Evolutionary conservation across 2,797 vertebrate genomes (phyloP).

Genomic region (Sebastolobus altivelis): DNA sequence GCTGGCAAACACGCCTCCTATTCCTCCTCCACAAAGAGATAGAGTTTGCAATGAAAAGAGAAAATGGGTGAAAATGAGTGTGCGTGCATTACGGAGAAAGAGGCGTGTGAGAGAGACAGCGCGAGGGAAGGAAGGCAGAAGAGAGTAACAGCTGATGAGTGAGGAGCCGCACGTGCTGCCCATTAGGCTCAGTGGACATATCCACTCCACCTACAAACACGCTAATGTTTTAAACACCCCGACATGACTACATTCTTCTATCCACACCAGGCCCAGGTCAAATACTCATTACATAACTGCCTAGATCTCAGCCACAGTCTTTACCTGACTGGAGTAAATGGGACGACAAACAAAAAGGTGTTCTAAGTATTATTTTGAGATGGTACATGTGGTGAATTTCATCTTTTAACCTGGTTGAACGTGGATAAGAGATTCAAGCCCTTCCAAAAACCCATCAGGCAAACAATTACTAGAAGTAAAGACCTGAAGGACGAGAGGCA

Average conservation of each 20-base stretch:
- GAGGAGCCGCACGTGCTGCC: slow-evolving; percentile 70
- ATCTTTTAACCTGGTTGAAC: background rate
- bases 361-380: background rate
- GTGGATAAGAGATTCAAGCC: background rate
- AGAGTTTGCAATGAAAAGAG: slow-evolving; percentile 64
- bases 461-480: background rate
- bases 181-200: slow-evolving; percentile 58
- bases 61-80: slow-evolving; percentile 50
- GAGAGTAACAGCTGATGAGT: slow-evolving; percentile 72
- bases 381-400: background rate
- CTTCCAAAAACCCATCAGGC: background rate
- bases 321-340: slow-evolving; percentile 10
- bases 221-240: slow-evolving; percentile 58
- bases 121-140: slow-evolving; percentile 51
- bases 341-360: background rate
- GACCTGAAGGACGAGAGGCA: background rate
- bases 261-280: slow-evolving; percentile 18
- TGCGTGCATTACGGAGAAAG: slow-evolving; percentile 32
- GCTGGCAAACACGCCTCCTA: slow-evolving; percentile 74
- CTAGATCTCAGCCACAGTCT: background rate
- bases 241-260: slow-evolving; percentile 20
- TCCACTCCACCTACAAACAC: slow-evolving; percentile 41
- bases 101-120: slow-evolving; percentile 35
- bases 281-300: slow-evolving; percentile 25
- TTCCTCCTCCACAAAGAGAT: slow-evolving; percentile 70